Evolutionary conservation across 2,113 vertebrate genomes (phyloP).

Genomic region (Colius striatus): DNA sequence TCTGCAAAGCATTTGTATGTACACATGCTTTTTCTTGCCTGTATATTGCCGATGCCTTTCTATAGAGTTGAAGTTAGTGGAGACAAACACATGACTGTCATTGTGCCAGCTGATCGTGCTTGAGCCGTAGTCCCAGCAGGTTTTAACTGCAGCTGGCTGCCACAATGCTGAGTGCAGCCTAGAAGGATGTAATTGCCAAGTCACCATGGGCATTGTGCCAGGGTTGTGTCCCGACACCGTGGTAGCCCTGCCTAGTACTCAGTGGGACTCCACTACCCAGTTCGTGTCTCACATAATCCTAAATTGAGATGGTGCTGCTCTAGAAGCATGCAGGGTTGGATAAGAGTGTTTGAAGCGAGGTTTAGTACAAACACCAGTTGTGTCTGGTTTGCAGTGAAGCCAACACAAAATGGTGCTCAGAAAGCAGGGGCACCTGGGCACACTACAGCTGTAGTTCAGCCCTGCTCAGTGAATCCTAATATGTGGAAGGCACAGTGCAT

Average conservation of each 20-base stretch:
- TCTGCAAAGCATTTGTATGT: neutral
- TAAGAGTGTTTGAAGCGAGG: neutral
- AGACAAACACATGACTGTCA: neutral
- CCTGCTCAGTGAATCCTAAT: neutral
- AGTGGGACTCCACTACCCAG: rapidly evolving
- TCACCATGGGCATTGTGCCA: neutral
- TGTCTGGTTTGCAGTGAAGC: neutral
- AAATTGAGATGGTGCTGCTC: neutral
- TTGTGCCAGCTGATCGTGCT: neutral
- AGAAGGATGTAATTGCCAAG: conserved; percentile 23
- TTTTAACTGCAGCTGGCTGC: conserved; percentile 55
- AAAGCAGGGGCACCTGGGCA: neutral
- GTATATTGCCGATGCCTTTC: neutral
- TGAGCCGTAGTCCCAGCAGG: conserved; percentile 31
- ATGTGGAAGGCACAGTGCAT: rapidly evolving
- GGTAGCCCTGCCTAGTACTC: neutral
- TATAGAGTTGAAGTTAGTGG: neutral
- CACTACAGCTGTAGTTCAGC: neutral
- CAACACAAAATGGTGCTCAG: neutral
- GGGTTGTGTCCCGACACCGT: neutral
- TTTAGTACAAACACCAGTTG: neutral
- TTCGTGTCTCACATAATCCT: neutral
- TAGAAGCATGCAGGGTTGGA: neutral
- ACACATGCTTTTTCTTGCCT: neutral
- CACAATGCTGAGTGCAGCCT: neutral